phyloP scores from a whole-genome alignment of 2,888 invertebrate species.

The Nowickia ferox region DNA sequence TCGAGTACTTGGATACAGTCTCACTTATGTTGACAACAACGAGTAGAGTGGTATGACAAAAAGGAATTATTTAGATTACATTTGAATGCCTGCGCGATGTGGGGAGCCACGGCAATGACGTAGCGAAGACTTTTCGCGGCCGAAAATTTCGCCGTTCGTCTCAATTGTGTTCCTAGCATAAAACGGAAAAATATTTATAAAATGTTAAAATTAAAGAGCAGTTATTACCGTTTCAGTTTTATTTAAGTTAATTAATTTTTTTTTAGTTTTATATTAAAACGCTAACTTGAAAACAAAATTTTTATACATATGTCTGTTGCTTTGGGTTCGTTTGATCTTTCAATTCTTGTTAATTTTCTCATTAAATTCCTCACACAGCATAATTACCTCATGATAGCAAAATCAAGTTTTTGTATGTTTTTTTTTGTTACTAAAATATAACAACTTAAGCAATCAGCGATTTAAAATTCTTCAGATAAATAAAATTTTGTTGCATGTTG shows the following conservation, averaged over 20 bases:
- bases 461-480: slow-evolving; percentile 62
- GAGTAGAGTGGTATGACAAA: no score
- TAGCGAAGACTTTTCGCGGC: no score
- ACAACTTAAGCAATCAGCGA: slow-evolving; percentile 43
- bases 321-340: background rate
- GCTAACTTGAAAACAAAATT: background rate
- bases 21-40: no score
- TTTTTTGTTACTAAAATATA: slow-evolving; percentile 30
- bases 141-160: no score
- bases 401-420: slow-evolving; percentile 1
- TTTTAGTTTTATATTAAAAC: background rate
- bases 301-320: background rate
- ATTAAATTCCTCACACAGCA: slow-evolving; percentile 36
- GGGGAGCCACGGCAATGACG: no score
- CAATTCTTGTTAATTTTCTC: slow-evolving; percentile 26
- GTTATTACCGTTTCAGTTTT: background rate
- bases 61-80: no score
- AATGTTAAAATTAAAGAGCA: background rate
- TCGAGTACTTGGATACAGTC: no score
- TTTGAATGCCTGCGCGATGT: no score
- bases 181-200: no score
- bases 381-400: slow-evolving; percentile 20
- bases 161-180: no score
- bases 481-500: slow-evolving; percentile 64
- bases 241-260: background rate